Percentiles rank a stretch among this genome's conserved stretches.
These are phyloP conservation scores for Sebastes glaucus DNA, from an alignment of 2,797 vertebrate species.

Conservation along the genomic window DNA sequence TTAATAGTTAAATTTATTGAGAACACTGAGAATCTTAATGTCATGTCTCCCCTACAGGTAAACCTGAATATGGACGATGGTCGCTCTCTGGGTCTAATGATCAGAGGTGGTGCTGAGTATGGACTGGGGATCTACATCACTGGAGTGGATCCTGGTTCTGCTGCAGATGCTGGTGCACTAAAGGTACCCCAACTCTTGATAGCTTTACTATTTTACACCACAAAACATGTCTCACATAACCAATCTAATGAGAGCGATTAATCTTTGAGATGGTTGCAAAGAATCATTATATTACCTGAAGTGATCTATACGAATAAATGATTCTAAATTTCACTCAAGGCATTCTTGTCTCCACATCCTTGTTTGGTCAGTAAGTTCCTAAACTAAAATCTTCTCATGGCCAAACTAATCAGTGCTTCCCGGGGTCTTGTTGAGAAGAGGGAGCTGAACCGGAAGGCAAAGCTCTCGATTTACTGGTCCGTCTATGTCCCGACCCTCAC, in stretches of 20 bases:
- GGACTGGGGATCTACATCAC: constrained; percentile 95
- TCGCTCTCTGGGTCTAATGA: constrained; percentile 92
- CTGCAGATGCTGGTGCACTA: constrained; percentile 89
- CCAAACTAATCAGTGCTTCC: background rate
- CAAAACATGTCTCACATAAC: background rate
- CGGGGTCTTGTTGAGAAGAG: background rate
- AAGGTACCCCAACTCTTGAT: constrained; percentile 81
- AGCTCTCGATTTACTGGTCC: background rate
- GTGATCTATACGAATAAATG: background rate
- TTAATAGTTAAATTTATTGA: background rate
- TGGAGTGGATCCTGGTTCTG: constrained; percentile 91
- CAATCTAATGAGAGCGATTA: background rate
- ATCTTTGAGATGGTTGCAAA: background rate
- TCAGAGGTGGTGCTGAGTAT: constrained; percentile 93
- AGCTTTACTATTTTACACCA: background rate
- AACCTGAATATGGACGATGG: constrained; percentile 91
- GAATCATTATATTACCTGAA: background rate
- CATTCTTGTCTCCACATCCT: background rate
- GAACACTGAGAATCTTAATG: background rate
- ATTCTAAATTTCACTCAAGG: background rate
- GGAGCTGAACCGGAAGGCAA: background rate
- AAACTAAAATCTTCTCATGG: background rate
- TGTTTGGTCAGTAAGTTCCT: background rate
- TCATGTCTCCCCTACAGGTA: constrained; percentile 78
- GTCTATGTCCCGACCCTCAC: no score